Conservation (phyloP, 2,888 invertebrate species). For the Neocrepidodera transversa region DNA sequence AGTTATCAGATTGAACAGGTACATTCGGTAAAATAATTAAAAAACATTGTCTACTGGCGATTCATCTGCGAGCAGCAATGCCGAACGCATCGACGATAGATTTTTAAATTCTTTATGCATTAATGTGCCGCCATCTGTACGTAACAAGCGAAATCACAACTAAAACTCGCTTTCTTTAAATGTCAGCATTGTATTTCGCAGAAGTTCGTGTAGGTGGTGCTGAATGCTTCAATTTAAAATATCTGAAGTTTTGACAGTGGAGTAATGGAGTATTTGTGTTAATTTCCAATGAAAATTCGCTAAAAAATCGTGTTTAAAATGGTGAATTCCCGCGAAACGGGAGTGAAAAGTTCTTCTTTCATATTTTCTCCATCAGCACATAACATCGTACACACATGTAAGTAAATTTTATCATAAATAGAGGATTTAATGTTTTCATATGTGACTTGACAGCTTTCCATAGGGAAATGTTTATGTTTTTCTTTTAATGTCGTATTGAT, state of each 20-base stretch:
- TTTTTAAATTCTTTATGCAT: too few relatives aligned
- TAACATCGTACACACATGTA: conserved; percentile 54
- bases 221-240: not conserved
- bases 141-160: not conserved
- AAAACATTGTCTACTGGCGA: too few relatives aligned
- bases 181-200: not conserved
- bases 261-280: conserved; percentile 35
- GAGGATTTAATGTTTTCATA: conserved; percentile 37
- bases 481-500: conserved; percentile 18
- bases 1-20: too few relatives aligned
- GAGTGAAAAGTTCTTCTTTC: conserved; percentile 49
- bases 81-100: too few relatives aligned
- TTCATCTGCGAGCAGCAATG: too few relatives aligned
- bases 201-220: not conserved
- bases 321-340: conserved; percentile 51
- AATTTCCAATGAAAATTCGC: conserved; percentile 38
- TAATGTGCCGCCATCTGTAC: not conserved
- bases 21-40: too few relatives aligned
- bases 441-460: conserved; percentile 41
- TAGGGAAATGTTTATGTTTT: conserved; percentile 34
- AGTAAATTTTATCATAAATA: conserved; percentile 41
- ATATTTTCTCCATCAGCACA: conserved; percentile 49
- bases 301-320: conserved; percentile 45
- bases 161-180: too few relatives aligned
- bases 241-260: conserved; percentile 24